Evolutionary conservation across 1,140 invertebrate species (phyloP), one percentile per base, ranked within the genome.

Genomic region (Drosophila carrolli): DNA sequence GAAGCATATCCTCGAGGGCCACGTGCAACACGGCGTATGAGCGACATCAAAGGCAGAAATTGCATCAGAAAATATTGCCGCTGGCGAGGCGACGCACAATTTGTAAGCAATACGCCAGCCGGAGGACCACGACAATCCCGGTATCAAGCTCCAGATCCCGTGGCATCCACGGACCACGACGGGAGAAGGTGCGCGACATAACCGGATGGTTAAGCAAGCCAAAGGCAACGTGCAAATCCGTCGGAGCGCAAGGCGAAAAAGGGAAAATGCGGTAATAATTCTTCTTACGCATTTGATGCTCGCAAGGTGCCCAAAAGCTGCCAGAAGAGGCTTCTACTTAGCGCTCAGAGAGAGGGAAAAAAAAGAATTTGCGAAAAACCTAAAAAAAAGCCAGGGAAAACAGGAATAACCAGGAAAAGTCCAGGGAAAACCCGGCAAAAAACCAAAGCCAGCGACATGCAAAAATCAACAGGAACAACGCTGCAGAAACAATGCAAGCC

Each of bases 1-100:
- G 14, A 23, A 8, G 14, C 11, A 63, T 38, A 35, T 60, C 55
- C 37, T 23, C 16, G 60, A 23, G 60, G 59, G 38, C 47, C 60
- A 54, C 65, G 78, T 82, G 62, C 84, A 83, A 80, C 84, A 59
- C 57, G 75, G 83, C 84, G 83, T 89, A 83, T 83, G 83, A 74
- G 83, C 84, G 54, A 77, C 62, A 50, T 53, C 60, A 59, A 76
- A 61, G 59, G 47, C 32, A 51, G 57, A 47, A 84, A 66, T 75
- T 68, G 50, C 81, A 76, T 51, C 66, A 68, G 60, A 59, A 58
- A 74, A 77, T 65, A 81, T 59, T 73, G 54, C 79, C 68, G 37
- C 51, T 43, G 80, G 61, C 75, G 60, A 63, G 81, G 44, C 32
- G 78, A 66, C 40, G 61, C 54, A 76, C 75, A 79, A 83, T 86